These are phyloP conservation scores for Didymodactylos carnosus DNA, from an alignment of 2,888 invertebrate species.

Conservation along the genomic window DNA sequence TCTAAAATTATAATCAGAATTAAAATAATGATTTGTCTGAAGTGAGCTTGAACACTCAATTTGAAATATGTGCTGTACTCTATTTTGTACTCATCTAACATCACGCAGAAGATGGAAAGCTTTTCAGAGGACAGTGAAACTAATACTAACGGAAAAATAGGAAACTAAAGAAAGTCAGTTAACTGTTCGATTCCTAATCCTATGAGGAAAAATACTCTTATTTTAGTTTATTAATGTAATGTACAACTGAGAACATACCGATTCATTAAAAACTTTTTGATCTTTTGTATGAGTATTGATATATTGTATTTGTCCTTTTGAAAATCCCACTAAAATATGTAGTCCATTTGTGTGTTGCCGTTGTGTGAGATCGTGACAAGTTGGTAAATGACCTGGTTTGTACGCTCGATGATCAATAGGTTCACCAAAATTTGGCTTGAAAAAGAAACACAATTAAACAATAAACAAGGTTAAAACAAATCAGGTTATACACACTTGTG, in stretches of 20 bases:
- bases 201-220: too few species aligned
- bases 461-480: background rate
- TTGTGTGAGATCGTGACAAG: conserved; percentile 90
- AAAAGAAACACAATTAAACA: conserved; percentile 3
- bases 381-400: conserved; percentile 81
- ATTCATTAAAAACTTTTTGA: conserved; percentile 88
- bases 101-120: too few species aligned
- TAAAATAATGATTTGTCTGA: background rate
- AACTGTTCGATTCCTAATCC: too few species aligned
- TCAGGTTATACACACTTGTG: background rate
- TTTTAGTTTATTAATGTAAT: too few species aligned
- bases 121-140: too few species aligned
- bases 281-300: conserved; percentile 92
- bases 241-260: conserved; percentile 58
- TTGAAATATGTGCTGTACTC: too few species aligned
- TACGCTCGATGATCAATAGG: conserved; percentile 94
- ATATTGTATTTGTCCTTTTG: conserved; percentile 88
- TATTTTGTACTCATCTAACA: too few species aligned
- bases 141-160: too few species aligned
- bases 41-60: too few species aligned
- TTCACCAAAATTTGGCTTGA: conserved; percentile 29
- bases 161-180: too few species aligned
- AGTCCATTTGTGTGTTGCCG: conserved; percentile 48
- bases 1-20: background rate
- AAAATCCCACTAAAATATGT: conserved; percentile 80